These are phyloP conservation scores for Halictus ligatus DNA, from an alignment of 2,888 invertebrate species.

Conservation along the genomic window DNA sequence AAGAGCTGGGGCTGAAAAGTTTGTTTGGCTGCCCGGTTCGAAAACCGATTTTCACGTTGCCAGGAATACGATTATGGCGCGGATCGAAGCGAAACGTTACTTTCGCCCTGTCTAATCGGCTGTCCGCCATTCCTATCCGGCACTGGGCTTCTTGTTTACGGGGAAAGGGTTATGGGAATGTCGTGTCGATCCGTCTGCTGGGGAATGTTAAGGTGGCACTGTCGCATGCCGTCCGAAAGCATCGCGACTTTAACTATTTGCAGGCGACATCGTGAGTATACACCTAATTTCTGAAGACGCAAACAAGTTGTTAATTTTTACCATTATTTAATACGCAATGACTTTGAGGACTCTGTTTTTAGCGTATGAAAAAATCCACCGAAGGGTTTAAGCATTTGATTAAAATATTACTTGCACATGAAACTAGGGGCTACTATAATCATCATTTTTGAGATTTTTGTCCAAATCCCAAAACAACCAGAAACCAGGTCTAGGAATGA, in stretches of 20 bases:
- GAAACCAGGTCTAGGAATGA: too few relatives aligned
- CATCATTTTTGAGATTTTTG: too few relatives aligned
- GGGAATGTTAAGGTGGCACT: constrained; percentile 12
- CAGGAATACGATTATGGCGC: constrained; percentile 39
- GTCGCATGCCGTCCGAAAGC: background rate
- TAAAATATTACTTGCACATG: too few relatives aligned
- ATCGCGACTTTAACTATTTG: background rate
- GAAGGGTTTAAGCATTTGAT: too few relatives aligned
- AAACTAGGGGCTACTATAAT: too few relatives aligned
- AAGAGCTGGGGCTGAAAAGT: background rate
- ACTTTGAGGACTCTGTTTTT: too few relatives aligned
- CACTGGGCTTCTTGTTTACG: constrained; percentile 14
- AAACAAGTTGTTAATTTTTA: too few relatives aligned
- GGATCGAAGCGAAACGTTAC: constrained; percentile 36
- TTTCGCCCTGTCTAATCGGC: constrained; percentile 46
- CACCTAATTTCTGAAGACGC: too few relatives aligned
- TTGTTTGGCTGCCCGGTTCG: constrained; percentile 36
- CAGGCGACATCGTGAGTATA: too few relatives aligned
- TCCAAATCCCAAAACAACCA: too few relatives aligned
- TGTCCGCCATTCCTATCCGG: constrained; percentile 14
- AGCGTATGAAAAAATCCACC: too few relatives aligned
- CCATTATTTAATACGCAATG: too few relatives aligned
- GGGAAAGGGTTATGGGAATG: constrained; percentile 38
- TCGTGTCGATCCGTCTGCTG: constrained; percentile 11
- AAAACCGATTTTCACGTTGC: constrained; percentile 50